Evolutionary conservation across 2,888 invertebrate genomes (phyloP).

Genomic region (Mythimna impura): DNA sequence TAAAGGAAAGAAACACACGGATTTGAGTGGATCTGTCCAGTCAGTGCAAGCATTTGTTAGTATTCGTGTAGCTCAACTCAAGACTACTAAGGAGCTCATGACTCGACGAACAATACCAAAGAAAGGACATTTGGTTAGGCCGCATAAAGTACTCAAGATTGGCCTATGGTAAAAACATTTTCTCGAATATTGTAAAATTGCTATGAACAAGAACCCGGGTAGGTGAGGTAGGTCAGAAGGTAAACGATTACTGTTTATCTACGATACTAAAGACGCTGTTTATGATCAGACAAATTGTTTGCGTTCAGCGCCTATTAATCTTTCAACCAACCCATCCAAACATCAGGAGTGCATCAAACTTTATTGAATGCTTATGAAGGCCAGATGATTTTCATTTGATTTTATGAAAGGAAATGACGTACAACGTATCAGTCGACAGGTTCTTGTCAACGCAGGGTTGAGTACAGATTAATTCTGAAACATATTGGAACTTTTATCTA

Average conservation of each 20-base stretch:
- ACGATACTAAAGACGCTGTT: constrained; percentile 54
- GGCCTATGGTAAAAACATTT: neutral
- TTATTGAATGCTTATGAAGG: constrained; percentile 54
- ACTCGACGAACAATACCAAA: too few relatives aligned
- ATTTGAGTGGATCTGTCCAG: too few relatives aligned
- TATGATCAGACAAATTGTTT: constrained; percentile 54
- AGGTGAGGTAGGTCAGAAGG: constrained; percentile 43
- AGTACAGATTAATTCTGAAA: constrained; percentile 51
- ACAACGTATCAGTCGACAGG: constrained; percentile 38
- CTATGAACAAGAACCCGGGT: neutral
- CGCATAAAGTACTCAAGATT: too few relatives aligned
- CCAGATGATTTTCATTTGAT: constrained; percentile 61
- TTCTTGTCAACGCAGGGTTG: constrained; percentile 35
- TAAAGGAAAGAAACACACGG: too few relatives aligned
- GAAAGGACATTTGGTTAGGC: too few relatives aligned
- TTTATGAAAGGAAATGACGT: constrained; percentile 63
- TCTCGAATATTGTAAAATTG: neutral
- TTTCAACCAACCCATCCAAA: constrained; percentile 55
- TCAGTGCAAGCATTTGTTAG: too few relatives aligned
- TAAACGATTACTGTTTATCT: constrained; percentile 46
- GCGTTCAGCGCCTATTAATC: constrained; percentile 59
- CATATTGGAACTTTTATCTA: constrained; percentile 55
- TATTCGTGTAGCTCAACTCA: too few relatives aligned
- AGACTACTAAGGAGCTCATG: too few relatives aligned
- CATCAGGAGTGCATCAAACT: constrained; percentile 57